Evolutionary conservation across 2,888 invertebrate species (phyloP).

Genomic region (Stramonita haemastoma): DNA sequence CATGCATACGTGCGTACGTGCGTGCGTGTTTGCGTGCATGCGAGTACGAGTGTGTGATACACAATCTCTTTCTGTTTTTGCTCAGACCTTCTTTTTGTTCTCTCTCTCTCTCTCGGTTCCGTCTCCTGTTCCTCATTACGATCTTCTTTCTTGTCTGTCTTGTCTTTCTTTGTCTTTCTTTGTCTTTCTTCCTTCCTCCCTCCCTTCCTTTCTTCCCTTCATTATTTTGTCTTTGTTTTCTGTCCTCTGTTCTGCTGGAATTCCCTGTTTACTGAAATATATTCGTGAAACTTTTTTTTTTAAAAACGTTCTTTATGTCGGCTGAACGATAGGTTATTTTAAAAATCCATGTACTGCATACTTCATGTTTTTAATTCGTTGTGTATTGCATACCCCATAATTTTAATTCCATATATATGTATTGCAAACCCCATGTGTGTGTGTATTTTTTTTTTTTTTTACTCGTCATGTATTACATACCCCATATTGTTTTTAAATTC

Average conservation of each 20-base stretch:
- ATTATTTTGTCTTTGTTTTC: neutral
- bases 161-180: too few species aligned
- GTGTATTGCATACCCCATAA: neutral
- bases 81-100: neutral
- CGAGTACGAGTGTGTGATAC: too few species aligned
- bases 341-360: neutral
- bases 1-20: too few species aligned
- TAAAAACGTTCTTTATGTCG: too few species aligned
- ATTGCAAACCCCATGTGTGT: neutral
- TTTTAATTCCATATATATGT: neutral
- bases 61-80: neutral
- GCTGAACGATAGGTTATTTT: too few species aligned
- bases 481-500: neutral
- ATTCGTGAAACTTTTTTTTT: too few species aligned
- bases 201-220: neutral
- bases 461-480: neutral
- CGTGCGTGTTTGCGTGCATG: too few species aligned
- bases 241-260: neutral
- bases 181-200: neutral
- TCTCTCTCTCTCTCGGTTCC: neutral
- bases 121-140: neutral
- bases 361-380: neutral
- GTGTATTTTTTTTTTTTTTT: neutral
- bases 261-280: neutral
- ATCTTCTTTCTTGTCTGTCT: neutral